These are phyloP conservation scores for Callaeas wilsoni DNA, from an alignment of 2,113 vertebrate genomes.

Conservation along the genomic window DNA sequence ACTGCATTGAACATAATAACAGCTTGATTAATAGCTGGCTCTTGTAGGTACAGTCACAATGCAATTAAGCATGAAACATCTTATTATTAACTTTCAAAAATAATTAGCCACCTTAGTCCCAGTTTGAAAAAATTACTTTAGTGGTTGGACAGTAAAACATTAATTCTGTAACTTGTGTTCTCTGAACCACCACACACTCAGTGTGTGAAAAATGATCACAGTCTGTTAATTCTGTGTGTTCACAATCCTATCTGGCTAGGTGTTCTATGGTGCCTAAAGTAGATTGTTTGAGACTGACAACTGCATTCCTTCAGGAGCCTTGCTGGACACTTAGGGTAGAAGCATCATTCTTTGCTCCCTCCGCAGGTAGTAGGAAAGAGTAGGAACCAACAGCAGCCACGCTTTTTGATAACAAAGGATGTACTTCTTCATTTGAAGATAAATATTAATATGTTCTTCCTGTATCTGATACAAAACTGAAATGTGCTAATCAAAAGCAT, in stretches of 20 bases:
- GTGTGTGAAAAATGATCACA: background rate
- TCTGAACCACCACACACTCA: background rate
- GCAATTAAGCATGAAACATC: background rate
- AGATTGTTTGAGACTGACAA: background rate
- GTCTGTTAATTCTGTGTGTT: background rate
- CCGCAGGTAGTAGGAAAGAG: background rate
- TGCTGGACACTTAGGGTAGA: background rate
- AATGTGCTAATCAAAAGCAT: background rate
- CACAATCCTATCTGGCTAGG: background rate
- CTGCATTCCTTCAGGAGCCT: background rate
- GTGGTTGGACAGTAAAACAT: background rate
- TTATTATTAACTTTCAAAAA: constrained; percentile 4
- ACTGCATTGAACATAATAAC: background rate
- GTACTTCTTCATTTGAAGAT: background rate
- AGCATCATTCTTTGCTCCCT: background rate
- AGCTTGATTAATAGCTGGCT: background rate
- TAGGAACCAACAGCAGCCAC: background rate
- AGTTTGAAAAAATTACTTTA: background rate
- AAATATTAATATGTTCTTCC: background rate
- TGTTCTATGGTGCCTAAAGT: background rate
- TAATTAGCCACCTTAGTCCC: background rate
- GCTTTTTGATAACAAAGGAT: background rate
- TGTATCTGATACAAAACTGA: background rate
- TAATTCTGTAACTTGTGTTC: background rate
- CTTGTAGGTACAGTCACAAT: background rate